Evolutionary conservation across 2,888 invertebrate genomes (phyloP), one percentile per base, ranked within the genome.

Genomic region (Apodemia duryi): DNA sequence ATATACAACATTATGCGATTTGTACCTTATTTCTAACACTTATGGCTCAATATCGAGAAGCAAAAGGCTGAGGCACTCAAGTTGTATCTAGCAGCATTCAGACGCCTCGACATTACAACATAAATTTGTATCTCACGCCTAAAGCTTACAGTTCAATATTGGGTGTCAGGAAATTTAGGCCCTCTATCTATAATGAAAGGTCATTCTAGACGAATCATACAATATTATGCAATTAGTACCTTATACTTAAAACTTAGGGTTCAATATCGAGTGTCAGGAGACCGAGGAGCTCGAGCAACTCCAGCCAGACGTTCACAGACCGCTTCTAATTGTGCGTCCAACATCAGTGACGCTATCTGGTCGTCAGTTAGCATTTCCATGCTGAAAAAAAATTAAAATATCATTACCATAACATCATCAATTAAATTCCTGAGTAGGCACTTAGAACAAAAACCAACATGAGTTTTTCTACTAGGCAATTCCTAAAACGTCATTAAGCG

Each of bases 301-400:
- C 91, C 91, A 5, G 95, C 92, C 35, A 95, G 91, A 69, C 95
- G 92, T 77, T 95, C 95, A 78, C 95, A 95, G 0, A 95, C 95
- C 62, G 93, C 93, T 69, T 94, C 94, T 65, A 95, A 85, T 66
- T 95, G 95, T 13, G 94, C 94, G 84, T 95, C 95, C 80, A 95
- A 83, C 95, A 96, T 95, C 38, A 96, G 83, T 0, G 95, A 95
- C 46, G 94, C 94, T 73, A 96, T 95, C 77, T 96, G 96, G 62
- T 95, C 95, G 77, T 96, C 96, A 2, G 94, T 94, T 64, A 96
- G 84, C 95, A 95, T 95, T 81, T 96, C 96, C 80, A 95, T 93
- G 74, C 96, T 96, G 82, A 65, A 93, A 92, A 32, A 57, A 11
- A 11, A 29, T 11, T 11, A 43, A 46, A 46, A 46, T 13, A 46